Evolutionary conservation across 2,888 invertebrate species (phyloP).

Genomic region (Malacosoma neustria): DNA sequence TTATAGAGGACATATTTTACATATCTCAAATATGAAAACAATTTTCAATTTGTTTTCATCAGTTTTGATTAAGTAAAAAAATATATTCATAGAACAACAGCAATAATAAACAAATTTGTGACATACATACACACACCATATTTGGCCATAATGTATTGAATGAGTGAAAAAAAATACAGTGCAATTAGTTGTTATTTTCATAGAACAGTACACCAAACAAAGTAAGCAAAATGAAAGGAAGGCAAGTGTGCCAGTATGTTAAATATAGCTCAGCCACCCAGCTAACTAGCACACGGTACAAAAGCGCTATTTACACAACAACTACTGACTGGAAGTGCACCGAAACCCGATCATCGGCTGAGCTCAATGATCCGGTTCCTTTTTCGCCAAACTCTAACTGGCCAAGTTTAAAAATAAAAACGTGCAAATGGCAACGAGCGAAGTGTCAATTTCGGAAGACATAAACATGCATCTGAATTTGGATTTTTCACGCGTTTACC

Average conservation of each 20-base stretch:
- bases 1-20: too few species aligned
- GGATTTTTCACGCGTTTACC: slow-evolving; percentile 52
- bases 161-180: background rate
- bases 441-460: slow-evolving; percentile 35
- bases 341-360: slow-evolving; percentile 24
- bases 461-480: slow-evolving; percentile 39
- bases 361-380: slow-evolving; percentile 24
- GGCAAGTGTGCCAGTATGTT: slow-evolving; percentile 14
- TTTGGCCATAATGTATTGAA: too few species aligned
- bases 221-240: background rate
- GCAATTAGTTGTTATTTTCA: background rate
- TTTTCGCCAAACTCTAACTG: slow-evolving; percentile 10
- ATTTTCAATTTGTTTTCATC: too few species aligned
- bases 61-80: too few species aligned
- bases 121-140: too few species aligned
- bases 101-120: too few species aligned
- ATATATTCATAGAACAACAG: too few species aligned
- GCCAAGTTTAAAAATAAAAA: slow-evolving; percentile 16
- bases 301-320: slow-evolving; percentile 17
- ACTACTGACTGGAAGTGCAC: slow-evolving; percentile 25
- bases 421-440: slow-evolving; percentile 51
- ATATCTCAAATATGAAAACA: too few species aligned
- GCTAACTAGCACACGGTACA: slow-evolving; percentile 33
- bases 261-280: slow-evolving; percentile 56
- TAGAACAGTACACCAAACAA: background rate